Evolutionary conservation across 2,113 vertebrate genomes (phyloP), one percentile per base, ranked within the genome.

Genomic region (Pyxicephalus adspersus): DNA sequence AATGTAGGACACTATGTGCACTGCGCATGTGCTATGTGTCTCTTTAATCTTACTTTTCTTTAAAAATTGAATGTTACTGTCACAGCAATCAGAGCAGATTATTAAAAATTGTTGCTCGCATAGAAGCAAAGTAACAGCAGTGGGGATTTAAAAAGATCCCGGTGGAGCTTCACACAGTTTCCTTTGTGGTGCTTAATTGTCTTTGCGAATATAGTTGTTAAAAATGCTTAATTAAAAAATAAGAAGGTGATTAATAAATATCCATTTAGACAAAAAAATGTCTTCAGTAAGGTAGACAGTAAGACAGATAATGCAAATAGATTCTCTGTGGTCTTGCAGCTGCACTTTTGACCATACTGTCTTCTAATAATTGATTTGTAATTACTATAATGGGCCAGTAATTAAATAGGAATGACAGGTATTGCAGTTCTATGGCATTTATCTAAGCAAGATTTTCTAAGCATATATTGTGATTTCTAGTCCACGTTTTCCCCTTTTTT

Each of bases 141-240:
- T 54, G 50, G 68, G n/a, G 28, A 50, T 26, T 2, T 55, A 26
- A 71, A 51, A 25, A 55, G 18, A 5, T 54, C 25, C 50, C 50
- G n/a, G 50, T 18, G 8, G 50, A 71, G 68, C 25, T 13, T 71
- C 4, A 38, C 71, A 60, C 55, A 60, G 26, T 38, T 74, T 34
- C 52, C 71, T 22, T 54, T 74, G 71, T n/a, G 13, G 51, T n/a
- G n/a, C 28, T 23, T 60, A 57, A 74, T 60, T 74, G 54, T 58
- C 54, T 74, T 74, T 34, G 52, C 60, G 52, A 74, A 60, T 74
- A 74, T 54, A 57, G 54, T 74, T 74, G 71, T 74, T 29, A 31
- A 57, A 57, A 34, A 38, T 74, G 11, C n/a, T 60, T 74, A 57
- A 74, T 74, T 74, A 50, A 58, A 74, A 73, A 29, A 60, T 74